Base-by-base conservation (phyloP, 2,113 vertebrate species). In the Osmerus eperlanus region DNA sequence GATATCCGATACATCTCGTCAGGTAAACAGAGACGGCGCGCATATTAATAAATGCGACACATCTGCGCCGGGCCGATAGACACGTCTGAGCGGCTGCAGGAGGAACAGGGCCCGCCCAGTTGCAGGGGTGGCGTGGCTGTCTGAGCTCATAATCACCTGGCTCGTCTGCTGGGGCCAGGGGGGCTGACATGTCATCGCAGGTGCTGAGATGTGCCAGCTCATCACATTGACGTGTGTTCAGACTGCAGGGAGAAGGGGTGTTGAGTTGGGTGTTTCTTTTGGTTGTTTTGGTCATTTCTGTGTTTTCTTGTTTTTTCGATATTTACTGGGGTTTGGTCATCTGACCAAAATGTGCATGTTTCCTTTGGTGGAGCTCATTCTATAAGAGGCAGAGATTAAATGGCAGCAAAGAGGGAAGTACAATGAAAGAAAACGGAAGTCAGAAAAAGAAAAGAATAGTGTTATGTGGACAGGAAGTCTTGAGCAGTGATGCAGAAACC, bases 1-100 rank as follows among this genome's bases (percentile, higher is more conserved):
- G 93, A 94, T 98, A 98, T 96, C 96, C 95, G 95, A 95, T 95
- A 94, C 95, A 95, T 97, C 95, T 96, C 92, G 87, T 93, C 91
- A 94, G 93, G 95, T 96, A 95, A 95, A 95, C 93, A 92, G 94
- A 96, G 58, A 60, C 58, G 58, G 58, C 58, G 95, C 68, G 83
- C 84, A 96, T 97, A 96, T 98, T 98, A 97, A 98, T 98, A 97
- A 95, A 96, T 95, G 86, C 93, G 91, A 93, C 95, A 97, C 95
- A 97, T 98, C 95, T 95, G 96, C 94, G 93, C 92, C 93, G 91
- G 93, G 90, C 94, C 85, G 94, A 91, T 89, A 90, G 89, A 89
- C 83, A 83, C 83, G 84, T 88, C 82, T 87, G 86, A 87, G 82
- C 70, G 85, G 83, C 79, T 78, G 81, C 80, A 14, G 79, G 71